Base-by-base conservation (phyloP, 2,113 vertebrate genomes). In the Hyperopisus bebe region DNA sequence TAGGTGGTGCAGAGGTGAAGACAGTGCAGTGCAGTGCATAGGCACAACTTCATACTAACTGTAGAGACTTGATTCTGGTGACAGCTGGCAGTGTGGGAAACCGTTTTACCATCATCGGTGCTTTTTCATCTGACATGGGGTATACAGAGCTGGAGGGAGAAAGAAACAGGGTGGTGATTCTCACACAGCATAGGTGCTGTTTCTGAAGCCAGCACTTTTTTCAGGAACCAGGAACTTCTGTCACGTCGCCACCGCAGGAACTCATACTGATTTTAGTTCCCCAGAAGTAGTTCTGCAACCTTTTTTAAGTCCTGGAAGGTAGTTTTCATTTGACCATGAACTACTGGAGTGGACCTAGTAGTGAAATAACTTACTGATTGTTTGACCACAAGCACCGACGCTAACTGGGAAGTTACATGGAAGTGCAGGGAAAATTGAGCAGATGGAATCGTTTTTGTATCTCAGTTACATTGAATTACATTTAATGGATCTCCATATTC, bases 101-200 rank as follows among this genome's bases (percentile, higher is more conserved):
- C 91, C 98, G 95, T 39, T 95, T 99, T 51, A 99, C 95, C 92
- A 99, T 95, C 97, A 99, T 98, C 88, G 98, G 93, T 21, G 97
- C 98, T 92, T 98, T 99, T 91, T 98, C 96, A 82, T 97, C 95
- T 31, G 95, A 95, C 21, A 27, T 83, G 21, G 70, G 27, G n/a
- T 87, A 88, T 91, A 93, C 24, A 51, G 84, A 19, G 90, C 85
- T 86, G 46, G 66, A 74, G 27, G 11, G 3, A 74, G 66, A 74
- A 35, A 15, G 27, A 74, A 15, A 74, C 31, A 15, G 13, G 66
- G 3, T 4, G 10, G 27, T 15, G n/a, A 35, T 35, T 74, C 66
- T 74, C n/a, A 31, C 66, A n/a, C 55, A 62, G 1, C 21, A 62
- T n/a, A n/a, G 55, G 1, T 24, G 55, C 21, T 58, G 1, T 21